Conservation (phyloP, 1,140 invertebrate genomes). For the Ceratina japonica region DNA sequence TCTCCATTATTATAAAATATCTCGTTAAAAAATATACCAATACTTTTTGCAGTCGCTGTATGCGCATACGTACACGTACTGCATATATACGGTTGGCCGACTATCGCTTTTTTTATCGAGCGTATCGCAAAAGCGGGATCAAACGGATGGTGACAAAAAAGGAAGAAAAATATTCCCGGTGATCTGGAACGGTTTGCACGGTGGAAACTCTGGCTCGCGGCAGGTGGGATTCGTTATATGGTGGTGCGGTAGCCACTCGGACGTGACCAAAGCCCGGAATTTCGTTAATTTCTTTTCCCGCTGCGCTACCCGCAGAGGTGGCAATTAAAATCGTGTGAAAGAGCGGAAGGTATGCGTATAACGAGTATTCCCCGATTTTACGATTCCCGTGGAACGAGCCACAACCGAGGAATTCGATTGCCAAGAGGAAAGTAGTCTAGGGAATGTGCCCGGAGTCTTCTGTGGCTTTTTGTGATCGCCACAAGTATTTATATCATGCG, state of each 20-base stretch:
- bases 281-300: slow-evolving; percentile 49
- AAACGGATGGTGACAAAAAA: slow-evolving; percentile 65
- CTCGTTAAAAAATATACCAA: too few species aligned
- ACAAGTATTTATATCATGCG: background rate
- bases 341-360: slow-evolving; percentile 46
- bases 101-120: slow-evolving; percentile 1
- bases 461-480: slow-evolving; percentile 26
- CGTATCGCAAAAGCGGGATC: slow-evolving; percentile 60
- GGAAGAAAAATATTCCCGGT: slow-evolving; percentile 48
- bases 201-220: background rate
- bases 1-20: too few species aligned
- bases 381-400: slow-evolving; percentile 25
- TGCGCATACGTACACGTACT: too few species aligned
- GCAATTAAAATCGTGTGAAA: slow-evolving; percentile 51
- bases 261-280: slow-evolving; percentile 47
- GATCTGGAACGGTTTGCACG: slow-evolving; percentile 11
- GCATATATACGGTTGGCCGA: background rate
- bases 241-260: slow-evolving; percentile 5
- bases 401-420: slow-evolving; percentile 28
- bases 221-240: slow-evolving; percentile 41
- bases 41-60: too few species aligned
- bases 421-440: background rate
- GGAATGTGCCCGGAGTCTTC: background rate
- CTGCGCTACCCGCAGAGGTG: slow-evolving; percentile 34
- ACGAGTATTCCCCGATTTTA: slow-evolving; percentile 46